These are phyloP conservation scores for Pionites leucogaster DNA, from an alignment of 2,113 vertebrate species.

Conservation along the genomic window DNA sequence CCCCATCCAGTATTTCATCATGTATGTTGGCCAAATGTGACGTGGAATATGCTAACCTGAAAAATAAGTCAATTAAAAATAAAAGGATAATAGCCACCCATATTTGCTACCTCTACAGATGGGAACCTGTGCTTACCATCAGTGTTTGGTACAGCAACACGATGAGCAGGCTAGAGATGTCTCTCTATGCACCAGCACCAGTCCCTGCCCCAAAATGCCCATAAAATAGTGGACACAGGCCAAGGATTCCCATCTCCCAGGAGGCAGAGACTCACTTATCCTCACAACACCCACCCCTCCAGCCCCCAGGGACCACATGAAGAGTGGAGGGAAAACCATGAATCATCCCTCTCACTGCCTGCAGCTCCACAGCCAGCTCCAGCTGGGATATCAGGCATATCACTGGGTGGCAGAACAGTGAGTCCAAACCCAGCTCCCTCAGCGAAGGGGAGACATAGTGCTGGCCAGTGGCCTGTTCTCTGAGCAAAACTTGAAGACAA, in stretches of 20 bases:
- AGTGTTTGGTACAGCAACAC: not conserved
- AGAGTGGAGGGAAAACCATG: rapidly evolving
- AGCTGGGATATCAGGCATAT: not conserved
- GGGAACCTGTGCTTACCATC: not conserved
- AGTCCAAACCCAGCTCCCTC: not conserved
- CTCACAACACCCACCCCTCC: not conserved
- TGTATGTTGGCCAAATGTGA: not conserved
- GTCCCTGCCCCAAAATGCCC: not conserved
- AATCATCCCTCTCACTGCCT: not conserved
- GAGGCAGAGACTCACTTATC: not conserved
- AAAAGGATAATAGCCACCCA: not conserved
- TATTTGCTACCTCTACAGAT: not conserved
- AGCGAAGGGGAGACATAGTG: rapidly evolving
- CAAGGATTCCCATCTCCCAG: not conserved
- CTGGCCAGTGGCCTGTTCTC: rapidly evolving
- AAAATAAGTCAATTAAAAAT: not conserved
- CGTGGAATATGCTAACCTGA: not conserved
- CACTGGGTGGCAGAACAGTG: not conserved
- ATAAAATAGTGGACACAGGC: not conserved
- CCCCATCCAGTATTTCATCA: not conserved
- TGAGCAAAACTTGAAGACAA: not conserved
- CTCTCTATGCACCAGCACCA: not conserved
- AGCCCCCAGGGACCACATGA: not conserved
- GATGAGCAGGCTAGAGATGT: not conserved
- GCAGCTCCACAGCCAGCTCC: not conserved